Evolutionary conservation across 2,888 invertebrate species (phyloP), one percentile per base, ranked within the genome.

Genomic region (Rhamnusium bicolor): DNA sequence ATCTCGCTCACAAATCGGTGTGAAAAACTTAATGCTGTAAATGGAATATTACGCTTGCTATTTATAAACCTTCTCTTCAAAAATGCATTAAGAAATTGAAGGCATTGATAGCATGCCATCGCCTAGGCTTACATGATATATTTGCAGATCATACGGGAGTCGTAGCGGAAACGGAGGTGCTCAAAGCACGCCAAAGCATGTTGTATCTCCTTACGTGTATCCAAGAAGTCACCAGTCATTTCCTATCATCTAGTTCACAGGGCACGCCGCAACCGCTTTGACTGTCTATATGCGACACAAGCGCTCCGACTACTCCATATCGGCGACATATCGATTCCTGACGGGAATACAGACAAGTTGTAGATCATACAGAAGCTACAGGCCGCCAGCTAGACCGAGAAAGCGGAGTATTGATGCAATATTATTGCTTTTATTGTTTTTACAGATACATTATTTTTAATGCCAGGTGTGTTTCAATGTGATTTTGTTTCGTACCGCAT

Each of bases 241-340:
- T 78, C 73, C 78, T 72, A 76, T 78, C 78, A 76, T 76, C 76
- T 77, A 77, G 77, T 75, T 78, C 75, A 76, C 74, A 73, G 73
- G 70, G 67, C 71, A 76, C 74, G 70, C 78, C 77, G 78, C 74
- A 72, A 76, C 72, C 76, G 78, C 79, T 79, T 81, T 78, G 74
- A 77, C 66, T 76, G 72, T 69, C 73, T 74, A 79, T 76, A 78
- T 74, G 77, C 74, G 80, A 79, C 74, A 74, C 74, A 74, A 75
- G 75, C 76, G 49, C 75, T 74, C 51, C 51, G 51, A 10, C 51
- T 51, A 80, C 69, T 78, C 81, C 81, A 81, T 82, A 83, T 80
- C 74, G 80, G 81, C 76, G 79, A 76, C 76, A 76, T 77, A 81
- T 81, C 79, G 72, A 63, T 80, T 79, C 73, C 82, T 81, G 81